Percentiles rank a stretch among this genome's conserved stretches.
phyloP scores from a whole-genome alignment of 2,888 invertebrate species.

The Apamea epomidion region DNA sequence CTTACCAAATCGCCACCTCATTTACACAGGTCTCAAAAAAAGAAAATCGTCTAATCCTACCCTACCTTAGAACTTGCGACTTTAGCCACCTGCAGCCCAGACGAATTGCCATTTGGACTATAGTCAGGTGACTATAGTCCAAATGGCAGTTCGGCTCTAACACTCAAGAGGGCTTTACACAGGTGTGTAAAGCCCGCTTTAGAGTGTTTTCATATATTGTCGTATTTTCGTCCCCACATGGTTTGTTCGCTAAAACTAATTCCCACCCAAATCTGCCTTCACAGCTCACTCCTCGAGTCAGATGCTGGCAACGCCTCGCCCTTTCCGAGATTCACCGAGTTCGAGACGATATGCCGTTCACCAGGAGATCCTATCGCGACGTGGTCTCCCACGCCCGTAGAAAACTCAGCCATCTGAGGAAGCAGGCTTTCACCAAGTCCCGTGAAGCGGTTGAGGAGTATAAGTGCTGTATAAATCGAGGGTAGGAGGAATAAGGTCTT shows the following conservation, averaged over 20 bases:
- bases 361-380: constrained; percentile 81
- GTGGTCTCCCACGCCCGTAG: constrained; percentile 79
- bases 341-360: constrained; percentile 80
- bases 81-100: too few species aligned
- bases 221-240: neutral
- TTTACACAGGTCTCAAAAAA: neutral
- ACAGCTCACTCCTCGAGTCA: constrained; percentile 79
- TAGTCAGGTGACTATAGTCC: too few species aligned
- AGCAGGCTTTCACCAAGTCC: constrained; percentile 70
- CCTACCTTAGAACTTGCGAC: too few species aligned
- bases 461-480: constrained; percentile 68
- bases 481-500: constrained; percentile 29
- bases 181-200: too few species aligned
- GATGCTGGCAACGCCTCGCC: constrained; percentile 83
- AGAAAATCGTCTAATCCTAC: too few species aligned
- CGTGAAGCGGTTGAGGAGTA: constrained; percentile 70
- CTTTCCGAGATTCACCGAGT: constrained; percentile 81
- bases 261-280: neutral
- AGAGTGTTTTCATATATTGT: neutral
- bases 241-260: constrained; percentile 1
- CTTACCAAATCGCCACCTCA: neutral
- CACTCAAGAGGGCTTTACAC: too few species aligned
- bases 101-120: too few species aligned
- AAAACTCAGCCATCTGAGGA: constrained; percentile 78
- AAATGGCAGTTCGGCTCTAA: too few species aligned